phyloP scores from a whole-genome alignment of 1,140 invertebrate species.

The Lepidotrigona ventralis region DNA sequence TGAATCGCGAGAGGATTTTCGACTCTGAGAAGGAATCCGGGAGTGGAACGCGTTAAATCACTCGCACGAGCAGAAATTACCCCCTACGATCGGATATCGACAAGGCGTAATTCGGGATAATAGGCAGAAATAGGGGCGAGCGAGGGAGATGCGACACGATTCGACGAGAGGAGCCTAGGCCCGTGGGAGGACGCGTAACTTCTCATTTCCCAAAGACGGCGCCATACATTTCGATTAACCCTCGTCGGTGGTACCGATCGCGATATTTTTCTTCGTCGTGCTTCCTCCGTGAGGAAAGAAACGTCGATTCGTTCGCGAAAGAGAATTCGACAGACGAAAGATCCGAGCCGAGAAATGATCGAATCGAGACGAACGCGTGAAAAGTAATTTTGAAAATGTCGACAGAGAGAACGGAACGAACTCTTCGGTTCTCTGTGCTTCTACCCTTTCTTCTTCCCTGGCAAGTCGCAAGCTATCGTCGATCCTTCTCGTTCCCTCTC shows the following conservation, averaged over 20 bases:
- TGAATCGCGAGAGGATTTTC: not conserved
- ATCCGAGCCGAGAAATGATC: not conserved
- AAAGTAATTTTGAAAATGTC: not conserved
- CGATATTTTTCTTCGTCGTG: constrained; percentile 70
- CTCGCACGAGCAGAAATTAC: constrained; percentile 66
- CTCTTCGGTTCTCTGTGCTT: not conserved
- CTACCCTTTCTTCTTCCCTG: not conserved
- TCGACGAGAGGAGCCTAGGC: constrained; percentile 12
- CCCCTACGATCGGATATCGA: constrained; percentile 56
- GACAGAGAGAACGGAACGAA: not conserved
- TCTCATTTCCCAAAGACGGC: constrained; percentile 64
- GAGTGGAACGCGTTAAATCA: constrained; percentile 57
- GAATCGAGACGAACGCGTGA: not conserved
- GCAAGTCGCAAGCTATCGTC: not conserved
- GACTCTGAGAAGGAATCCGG: not conserved
- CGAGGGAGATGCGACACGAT: constrained; percentile 19
- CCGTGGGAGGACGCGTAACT: constrained; percentile 66
- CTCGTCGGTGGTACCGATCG: constrained; percentile 36
- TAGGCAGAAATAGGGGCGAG: constrained; percentile 57
- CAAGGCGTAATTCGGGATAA: constrained; percentile 71
- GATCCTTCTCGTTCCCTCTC: not conserved
- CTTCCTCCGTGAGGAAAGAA: not conserved
- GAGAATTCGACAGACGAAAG: not conserved
- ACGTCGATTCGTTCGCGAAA: not conserved
- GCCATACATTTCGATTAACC: constrained; percentile 71